Evolutionary conservation across 2,888 invertebrate species (phyloP), one percentile per base, ranked within the genome.

Genomic region (Tachina grossa): DNA sequence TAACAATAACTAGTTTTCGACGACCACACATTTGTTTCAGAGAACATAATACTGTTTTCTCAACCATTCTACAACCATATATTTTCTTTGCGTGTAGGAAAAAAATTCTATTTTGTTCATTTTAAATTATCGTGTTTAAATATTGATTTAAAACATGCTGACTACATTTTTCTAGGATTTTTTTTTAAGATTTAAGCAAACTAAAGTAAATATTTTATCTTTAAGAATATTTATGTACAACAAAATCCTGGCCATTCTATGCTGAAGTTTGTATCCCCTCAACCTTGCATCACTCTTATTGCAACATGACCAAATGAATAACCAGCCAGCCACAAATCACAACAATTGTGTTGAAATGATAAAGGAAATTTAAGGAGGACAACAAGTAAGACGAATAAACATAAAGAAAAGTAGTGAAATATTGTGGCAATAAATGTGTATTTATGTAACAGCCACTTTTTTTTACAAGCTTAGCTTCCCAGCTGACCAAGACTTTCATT

Each of bases 311-410:
- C 59, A n/a, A 57, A 31, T 14, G 5, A 68, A 49, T 39, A 57
- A 59, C 49, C 66, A 53, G 11, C 19, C 78, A 51, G 45, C 79
- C 79, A 83, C 74, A 83, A 83, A 83, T 79, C 78, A 74, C 78
- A 69, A 57, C 69, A 79, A 83, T 69, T 69, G 22, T 83, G 68
- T 75, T 75, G 59, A 22, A 45, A 68, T 10, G 68, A 78, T 83
- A 79, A 75, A 84, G 61, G 39, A 77, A 59, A 78, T 22, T 16
- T 16, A 39, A 49, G 41, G 49, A 59, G 63, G 13, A 43, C 9
- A 59, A 72, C 10, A 61, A 61, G 68, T 41, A 59, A 39, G 49
- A 51, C 49, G 49, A 69, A 51, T 49, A 43, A 69, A 69, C 31
- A 69, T 45, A 53, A 71, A 66, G 55, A 19, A 59, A 66, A 68